A percentile compares a stretch with the other conserved stretches of the same genome.
These are phyloP conservation scores for Nipponacmea schrenckii DNA, from an alignment of 2,888 invertebrate genomes.

Conservation along the genomic window DNA sequence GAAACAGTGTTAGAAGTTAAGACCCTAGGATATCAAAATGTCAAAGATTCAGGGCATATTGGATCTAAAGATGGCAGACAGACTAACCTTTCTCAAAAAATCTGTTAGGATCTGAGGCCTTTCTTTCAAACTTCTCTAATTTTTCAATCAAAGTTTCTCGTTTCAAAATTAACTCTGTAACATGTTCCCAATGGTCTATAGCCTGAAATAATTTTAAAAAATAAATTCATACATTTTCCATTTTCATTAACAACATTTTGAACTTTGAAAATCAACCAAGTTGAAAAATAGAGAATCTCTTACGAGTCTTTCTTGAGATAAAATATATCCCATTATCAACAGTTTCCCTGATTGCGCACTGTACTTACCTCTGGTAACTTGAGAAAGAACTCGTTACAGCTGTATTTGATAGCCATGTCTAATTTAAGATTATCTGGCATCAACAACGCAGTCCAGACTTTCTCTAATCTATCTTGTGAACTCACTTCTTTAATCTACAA, in stretches of 20 bases:
- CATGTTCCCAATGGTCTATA: slow-evolving; percentile 64
- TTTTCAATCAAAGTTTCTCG: slow-evolving; percentile 61
- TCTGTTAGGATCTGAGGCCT: slow-evolving; percentile 67
- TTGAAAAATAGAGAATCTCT: no score
- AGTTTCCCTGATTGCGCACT: no score
- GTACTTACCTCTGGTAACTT: slow-evolving; percentile 54
- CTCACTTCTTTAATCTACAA: slow-evolving; percentile 13
- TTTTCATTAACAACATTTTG: no score
- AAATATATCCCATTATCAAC: no score
- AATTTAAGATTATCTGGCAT: slow-evolving; percentile 64
- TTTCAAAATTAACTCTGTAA: slow-evolving; percentile 55
- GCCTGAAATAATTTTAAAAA: slow-evolving; percentile 45
- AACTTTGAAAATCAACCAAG: no score
- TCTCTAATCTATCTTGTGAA: slow-evolving; percentile 64
- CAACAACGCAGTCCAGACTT: slow-evolving; percentile 61
- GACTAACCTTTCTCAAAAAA: slow-evolving; percentile 64
- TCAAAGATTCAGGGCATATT: no score
- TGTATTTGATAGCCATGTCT: slow-evolving; percentile 68
- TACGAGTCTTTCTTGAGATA: no score
- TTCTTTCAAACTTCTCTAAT: slow-evolving; percentile 66
- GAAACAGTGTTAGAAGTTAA: no score
- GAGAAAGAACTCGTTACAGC: slow-evolving; percentile 56
- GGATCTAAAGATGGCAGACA: background rate
- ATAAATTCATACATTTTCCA: no score
- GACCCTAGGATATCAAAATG: no score